Evolutionary conservation across 1,140 invertebrate genomes (phyloP), one percentile per base, ranked within the genome.

Genomic region (Monomorium pharaonis): DNA sequence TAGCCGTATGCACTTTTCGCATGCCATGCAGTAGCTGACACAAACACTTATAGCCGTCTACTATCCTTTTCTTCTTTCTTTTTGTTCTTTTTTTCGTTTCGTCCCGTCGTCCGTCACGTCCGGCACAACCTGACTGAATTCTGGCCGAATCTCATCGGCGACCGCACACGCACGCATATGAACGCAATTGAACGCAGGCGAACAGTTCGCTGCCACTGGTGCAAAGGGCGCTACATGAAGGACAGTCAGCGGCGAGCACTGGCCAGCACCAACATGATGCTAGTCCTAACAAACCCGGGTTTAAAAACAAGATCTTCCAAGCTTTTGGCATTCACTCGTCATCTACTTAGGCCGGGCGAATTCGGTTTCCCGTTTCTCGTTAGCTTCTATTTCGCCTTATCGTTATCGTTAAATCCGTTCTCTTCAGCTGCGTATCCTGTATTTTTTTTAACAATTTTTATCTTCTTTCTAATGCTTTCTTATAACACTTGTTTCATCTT

Each of bases 251-350:
- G 89, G 21, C 62, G 30, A 21, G 76, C 78, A 58, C 67, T 69
- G 54, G 78, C 51, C 78, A 83, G 51, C 78, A 83, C 37, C 91
- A 94, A 83, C 91, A 94, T 91, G 93, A 94, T 88, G 92, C 92
- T 94, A 94, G 93, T 92, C 92, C 94, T 92, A 95, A 95, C 91
- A 94, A 94, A 93, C 94, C 94, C 92, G 94, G 94, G 92, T 94
- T 95, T 92, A 95, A 94, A 93, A 95, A 93, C 92, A 95, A 95
- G 92, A 92, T 95, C 75, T 95, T 95, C 91, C 92, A 95, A 90
- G 94, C 93, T 92, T 93, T 95, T 83, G 94, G 94, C 74, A 94
- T 95, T 90, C 92, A 95, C 70, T 60, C 78, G n/a, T 94, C 94
- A 75, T 94, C 93, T 86, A 94, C 93, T 91, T 95, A 95, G 92